Evolutionary conservation across 2,797 vertebrate species (phyloP), one percentile per base, ranked within the genome.

Genomic region (Poeciliopsis gracilis): DNA sequence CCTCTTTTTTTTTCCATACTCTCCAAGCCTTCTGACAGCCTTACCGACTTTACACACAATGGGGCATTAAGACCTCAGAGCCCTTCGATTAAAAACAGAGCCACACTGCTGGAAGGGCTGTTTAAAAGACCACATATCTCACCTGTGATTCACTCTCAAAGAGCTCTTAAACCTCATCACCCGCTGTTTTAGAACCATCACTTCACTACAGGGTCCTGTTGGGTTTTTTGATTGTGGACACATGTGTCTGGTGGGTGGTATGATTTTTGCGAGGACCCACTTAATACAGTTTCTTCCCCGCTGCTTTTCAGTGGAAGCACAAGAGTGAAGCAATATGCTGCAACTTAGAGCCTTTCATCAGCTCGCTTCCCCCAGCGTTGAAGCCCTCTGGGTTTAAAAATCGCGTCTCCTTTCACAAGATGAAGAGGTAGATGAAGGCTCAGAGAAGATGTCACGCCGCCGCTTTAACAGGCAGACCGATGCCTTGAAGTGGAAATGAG

Each of bases 401-500:
- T 77, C 51, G 25, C 20, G 74, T 81, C 82, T 91, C 76, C 76
- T 79, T 81, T 82, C 79, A 72, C 16, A 16, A 82, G 86, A 86
- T 90, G 83, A 91, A 88, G 87, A 75, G 85, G 76, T 41, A 73
- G 86, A 87, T 89, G 87, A 87, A 82, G 73, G 81, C 78, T 82
- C 59, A 66, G 81, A 75, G 79, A 85, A 76, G 77, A 51, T 73
- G 73, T 75, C 67, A 78, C 70, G 71, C 90, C 88, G 86, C 80
- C 79, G 49, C 84, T 86, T 47, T 73, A 87, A 79, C 91, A 85
- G 83, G 85, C 85, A 84, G 86, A 88, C 80, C 85, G 18, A 82
- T 36, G 80, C 90, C 91, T 94, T 94, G 91, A 94, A 94, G 92
- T 95, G 94, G 90, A 94, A 94, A 95, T 95, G 88, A 92, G 84